Evolutionary conservation across 2,113 vertebrate species (phyloP), one percentile per base, ranked within the genome.

Genomic region (Eretmodus cyanostictus): DNA sequence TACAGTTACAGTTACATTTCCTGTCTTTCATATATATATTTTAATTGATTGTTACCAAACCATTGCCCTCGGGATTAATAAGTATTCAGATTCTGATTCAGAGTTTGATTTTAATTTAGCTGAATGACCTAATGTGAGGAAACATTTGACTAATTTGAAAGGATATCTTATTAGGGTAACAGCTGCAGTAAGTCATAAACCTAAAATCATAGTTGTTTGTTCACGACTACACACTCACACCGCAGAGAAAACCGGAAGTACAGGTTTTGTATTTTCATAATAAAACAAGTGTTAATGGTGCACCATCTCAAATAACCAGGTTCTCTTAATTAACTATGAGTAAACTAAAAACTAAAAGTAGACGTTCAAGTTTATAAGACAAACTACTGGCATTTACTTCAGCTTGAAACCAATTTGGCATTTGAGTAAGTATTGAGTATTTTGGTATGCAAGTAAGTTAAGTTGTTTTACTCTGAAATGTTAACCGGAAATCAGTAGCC

Each of bases 391-490:
- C 0, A 47, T 47, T 47, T 76, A 29, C 14, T 76, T 73, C 13
- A 27, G 68, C 68, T 45, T 76, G 40, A 76, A 42, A 19, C 11
- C 14, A 76, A 76, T 45, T 47, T 47, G 6, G 6, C 10, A 47
- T 47, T 8, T 1, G 24, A 63, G 59, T 63, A n/a, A 66, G 31
- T 66, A 66, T 66, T 36, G 61, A 66, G 61, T 66, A 38, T 66
- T 36, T 66, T 66, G 10, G 61, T 66, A 66, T 66, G 0, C 61
- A 38, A 38, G 10, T 66, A n/a, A 36, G 31, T 66, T 66, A 66
- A 38, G 40, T 17, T 45, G 14, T 80, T 49, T 88, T 88, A 90
- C 53, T 90, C 83, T 88, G 84, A 88, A 88, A 86, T 9, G 27
- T 24, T 0, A 3, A 31, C 12, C 82, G 82, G 88, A 87, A 76